phyloP scores from a whole-genome alignment of 2,888 invertebrate genomes.

The Tolmerus cingulatus region DNA sequence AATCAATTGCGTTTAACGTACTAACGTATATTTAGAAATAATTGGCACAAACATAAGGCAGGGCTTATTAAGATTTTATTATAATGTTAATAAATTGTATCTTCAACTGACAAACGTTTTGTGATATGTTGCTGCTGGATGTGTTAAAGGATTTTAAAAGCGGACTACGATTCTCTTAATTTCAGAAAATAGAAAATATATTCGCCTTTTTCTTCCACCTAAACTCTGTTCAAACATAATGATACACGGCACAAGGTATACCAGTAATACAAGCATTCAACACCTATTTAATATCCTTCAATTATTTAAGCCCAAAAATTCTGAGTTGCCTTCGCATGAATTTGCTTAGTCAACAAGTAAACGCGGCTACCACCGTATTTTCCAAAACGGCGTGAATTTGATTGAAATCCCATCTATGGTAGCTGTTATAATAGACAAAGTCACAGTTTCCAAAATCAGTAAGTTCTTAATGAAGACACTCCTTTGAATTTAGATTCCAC shows the following conservation, averaged over 20 bases:
- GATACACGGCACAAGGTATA: no score
- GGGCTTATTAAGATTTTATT: constrained; percentile 15
- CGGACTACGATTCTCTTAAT: background rate
- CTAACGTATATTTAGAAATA: constrained; percentile 27
- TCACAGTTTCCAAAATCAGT: no score
- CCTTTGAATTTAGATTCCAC: no score
- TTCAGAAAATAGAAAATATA: background rate
- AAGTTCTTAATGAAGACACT: no score
- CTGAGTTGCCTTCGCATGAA: no score
- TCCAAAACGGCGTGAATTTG: no score
- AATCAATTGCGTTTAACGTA: background rate
- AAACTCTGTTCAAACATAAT: background rate
- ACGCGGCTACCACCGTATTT: no score
- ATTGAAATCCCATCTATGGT: no score
- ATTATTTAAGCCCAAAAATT: no score
- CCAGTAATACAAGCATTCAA: background rate
- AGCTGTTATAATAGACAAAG: no score
- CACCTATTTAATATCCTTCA: no score
- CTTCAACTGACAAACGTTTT: background rate
- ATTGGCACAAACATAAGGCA: constrained; percentile 31
- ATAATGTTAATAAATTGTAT: background rate
- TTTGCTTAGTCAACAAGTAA: no score
- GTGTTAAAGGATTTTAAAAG: background rate
- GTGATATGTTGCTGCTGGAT: constrained; percentile 19
- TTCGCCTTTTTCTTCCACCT: background rate